Evolutionary conservation across 1,140 invertebrate species (phyloP), one percentile per base, ranked within the genome.

Genomic region (Monochamus saltuarius): DNA sequence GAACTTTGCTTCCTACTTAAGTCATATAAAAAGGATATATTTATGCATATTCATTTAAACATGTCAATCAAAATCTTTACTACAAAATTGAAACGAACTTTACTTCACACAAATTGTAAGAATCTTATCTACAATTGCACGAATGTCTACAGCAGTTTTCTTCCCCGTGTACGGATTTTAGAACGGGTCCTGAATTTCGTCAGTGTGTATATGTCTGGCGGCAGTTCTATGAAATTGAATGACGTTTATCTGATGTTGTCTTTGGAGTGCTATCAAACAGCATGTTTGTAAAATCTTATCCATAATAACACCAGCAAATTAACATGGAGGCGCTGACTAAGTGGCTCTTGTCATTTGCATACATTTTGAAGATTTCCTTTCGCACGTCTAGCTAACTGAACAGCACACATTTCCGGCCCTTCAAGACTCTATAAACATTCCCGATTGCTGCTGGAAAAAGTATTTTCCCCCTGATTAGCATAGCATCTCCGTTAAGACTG

Each of bases 231-330:
- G 52, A 55, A 65, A 62, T 61, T 57, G 45, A 59, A 51, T 53
- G 64, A 56, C 49, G 43, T 55, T 61, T 67, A 67, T 67, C 65
- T 64, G 65, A 61, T 62, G 59, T 64, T n/a, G n/a, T n/a, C n/a
- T n/a, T 55, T 55, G 56, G 61, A 61, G 57, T 57, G 59, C 55
- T 63, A 66, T 66, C 64, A 66, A 66, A 66, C 63, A 63, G 52
- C 61, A 63, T 66, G 64, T 66, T 66, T 63, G 56, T 60, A 49
- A 46, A 66, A 63, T 63, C 64, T 66, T 66, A 66, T 66, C 64
- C 64, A 54, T 66, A 66, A 66, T 63, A 66, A 63, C 64, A 63
- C 56, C 49, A 66, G 63, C 64, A 66, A 66, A 66, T 66, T 66
- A 66, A 66, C 64, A 66, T 66, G 52, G 54, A 60, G 22, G 56